Percentiles rank a stretch among this genome's conserved stretches.
phyloP scores from a whole-genome alignment of 2,113 vertebrate species.

The Siphamia tubifer region DNA sequence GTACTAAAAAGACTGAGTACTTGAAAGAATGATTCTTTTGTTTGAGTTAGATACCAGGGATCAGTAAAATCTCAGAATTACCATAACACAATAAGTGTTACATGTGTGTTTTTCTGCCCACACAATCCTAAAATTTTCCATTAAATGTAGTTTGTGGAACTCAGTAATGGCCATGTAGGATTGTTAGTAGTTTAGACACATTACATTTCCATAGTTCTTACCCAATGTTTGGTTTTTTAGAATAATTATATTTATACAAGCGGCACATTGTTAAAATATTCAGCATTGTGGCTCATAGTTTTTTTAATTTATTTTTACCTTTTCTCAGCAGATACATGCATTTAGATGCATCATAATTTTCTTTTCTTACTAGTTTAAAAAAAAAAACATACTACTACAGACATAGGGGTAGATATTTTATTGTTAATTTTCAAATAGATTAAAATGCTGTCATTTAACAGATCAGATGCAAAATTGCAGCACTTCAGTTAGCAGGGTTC shows the following conservation, averaged over 20 bases:
- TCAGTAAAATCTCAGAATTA: not conserved
- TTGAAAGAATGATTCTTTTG: not conserved
- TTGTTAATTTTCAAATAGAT: too few species aligned
- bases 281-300: not conserved
- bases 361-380: too few species aligned
- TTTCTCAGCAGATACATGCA: not conserved
- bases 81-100: not conserved
- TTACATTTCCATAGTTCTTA: not conserved
- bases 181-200: constrained; percentile 27
- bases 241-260: not conserved
- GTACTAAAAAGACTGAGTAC: not conserved
- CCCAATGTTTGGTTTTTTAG: not conserved
- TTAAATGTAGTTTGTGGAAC: constrained; percentile 44
- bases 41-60: not conserved
- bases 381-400: too few species aligned
- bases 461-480: too few species aligned
- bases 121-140: constrained; percentile 5
- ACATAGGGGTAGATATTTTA: too few species aligned
- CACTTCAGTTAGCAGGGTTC: too few species aligned
- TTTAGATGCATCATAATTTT: not conserved
- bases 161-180: constrained; percentile 24
- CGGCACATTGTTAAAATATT: not conserved
- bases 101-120: not conserved
- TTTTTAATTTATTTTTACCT: not conserved
- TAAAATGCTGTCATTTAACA: too few species aligned